Evolutionary conservation across 2,888 invertebrate genomes (phyloP).

Genomic region (Rhagium mordax): DNA sequence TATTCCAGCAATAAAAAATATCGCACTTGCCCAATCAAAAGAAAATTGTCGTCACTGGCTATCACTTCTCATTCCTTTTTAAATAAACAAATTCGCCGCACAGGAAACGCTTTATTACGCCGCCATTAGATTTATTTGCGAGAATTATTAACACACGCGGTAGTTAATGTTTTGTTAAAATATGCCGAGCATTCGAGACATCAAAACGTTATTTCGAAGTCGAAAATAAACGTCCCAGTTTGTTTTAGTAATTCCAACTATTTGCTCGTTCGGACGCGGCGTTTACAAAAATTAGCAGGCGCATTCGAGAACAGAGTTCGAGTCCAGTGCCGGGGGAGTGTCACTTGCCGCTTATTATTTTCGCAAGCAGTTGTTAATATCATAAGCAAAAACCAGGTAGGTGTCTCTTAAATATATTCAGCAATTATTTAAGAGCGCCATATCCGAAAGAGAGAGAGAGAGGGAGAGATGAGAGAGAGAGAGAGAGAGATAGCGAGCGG

Average conservation of each 20-base stretch:
- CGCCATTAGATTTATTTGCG: neutral
- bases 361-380: neutral
- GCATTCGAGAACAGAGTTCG: neutral
- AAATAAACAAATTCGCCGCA: too few species aligned
- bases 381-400: too few species aligned
- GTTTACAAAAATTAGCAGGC: slow-evolving; percentile 1
- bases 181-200: slow-evolving; percentile 2
- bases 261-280: neutral
- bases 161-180: slow-evolving; percentile 15
- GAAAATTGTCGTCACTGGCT: too few species aligned
- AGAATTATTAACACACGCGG: slow-evolving; percentile 9
- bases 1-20: too few species aligned
- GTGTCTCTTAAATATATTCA: too few species aligned
- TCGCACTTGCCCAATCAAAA: too few species aligned
- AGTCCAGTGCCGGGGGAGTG: neutral
- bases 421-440: too few species aligned
- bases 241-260: neutral
- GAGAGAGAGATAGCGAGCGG: too few species aligned
- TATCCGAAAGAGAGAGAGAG: too few species aligned
- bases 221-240: slow-evolving; percentile 16
- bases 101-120: neutral
- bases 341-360: neutral
- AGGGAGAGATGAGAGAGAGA: too few species aligned
- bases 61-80: too few species aligned
- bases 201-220: neutral